Evolutionary conservation across 2,113 vertebrate genomes (phyloP), one percentile per base, ranked within the genome.

Genomic region (Notothenia coriiceps): DNA sequence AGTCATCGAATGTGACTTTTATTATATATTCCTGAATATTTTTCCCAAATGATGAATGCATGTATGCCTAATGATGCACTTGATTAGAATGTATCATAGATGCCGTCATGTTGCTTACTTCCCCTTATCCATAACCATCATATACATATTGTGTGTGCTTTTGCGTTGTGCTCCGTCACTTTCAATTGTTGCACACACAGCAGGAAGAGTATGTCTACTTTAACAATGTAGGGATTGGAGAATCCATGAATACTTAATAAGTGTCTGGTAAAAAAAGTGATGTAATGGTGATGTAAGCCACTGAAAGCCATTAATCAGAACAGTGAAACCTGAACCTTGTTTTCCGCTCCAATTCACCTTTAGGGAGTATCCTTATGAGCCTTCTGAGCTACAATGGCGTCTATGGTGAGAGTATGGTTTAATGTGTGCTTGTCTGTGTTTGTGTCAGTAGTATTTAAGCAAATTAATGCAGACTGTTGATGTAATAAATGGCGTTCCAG

Each of bases 211-310:
- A 76, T 68, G 82, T 80, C 84, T 82, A 83, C 74, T 90, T 80
- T 51, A 87, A 89, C 87, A 83, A 80, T 79, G 80, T 18, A 76
- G 70, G 59, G 64, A 70, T 77, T 80, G 64, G 56, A 83, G 60
- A 87, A 79, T 77, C 67, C 79, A 89, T 87, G 67, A 86, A 93
- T 91, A 83, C 81, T 88, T 88, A 82, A 89, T 71, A 85, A 79
- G 60, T 59, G 74, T 79, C 80, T 86, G 88, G 77, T 82, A 51
- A 52, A 33, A 52, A 66, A 80, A 86, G 70, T 90, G 88, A 93
- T 92, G 92, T 78, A 92, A 93, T 68, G 6, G 75, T 89, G 88
- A 89, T 90, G 91, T 84, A 93, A 92, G 71, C 47, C 64, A 57
- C 80, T 86, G 91, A 90, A 92, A 93, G 80, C 81, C 70, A 86